Evolutionary conservation across 2,113 vertebrate genomes (phyloP).

Genomic region (Sinocyclocheilus anophthalmus): DNA sequence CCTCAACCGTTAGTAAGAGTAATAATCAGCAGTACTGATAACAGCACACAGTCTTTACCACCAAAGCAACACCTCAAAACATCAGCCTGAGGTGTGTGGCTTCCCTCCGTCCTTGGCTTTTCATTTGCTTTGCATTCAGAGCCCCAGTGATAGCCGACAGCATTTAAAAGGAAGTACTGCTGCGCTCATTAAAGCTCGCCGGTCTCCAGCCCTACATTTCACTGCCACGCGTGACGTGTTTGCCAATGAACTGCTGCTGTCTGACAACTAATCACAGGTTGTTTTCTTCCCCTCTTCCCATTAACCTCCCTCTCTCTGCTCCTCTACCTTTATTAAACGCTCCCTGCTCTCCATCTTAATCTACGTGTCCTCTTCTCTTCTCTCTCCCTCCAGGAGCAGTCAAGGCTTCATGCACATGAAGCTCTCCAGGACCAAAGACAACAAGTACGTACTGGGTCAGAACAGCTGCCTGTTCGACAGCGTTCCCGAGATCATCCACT

Average conservation of each 20-base stretch:
- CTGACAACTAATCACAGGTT: constrained; percentile 34
- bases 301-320: background rate
- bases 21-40: background rate
- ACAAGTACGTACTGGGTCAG: constrained; percentile 94
- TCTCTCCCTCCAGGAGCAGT: constrained; percentile 84
- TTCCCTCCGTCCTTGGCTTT: constrained; percentile 51
- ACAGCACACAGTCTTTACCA: background rate
- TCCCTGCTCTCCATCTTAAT: background rate
- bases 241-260: constrained; percentile 54
- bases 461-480: constrained; percentile 96
- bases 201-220: constrained; percentile 48
- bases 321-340: background rate
- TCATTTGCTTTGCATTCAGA: constrained; percentile 71
- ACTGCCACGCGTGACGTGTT: constrained; percentile 55
- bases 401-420: constrained; percentile 99
- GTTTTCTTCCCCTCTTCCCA: background rate
- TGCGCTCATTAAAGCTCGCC: constrained; percentile 63
- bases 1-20: background rate
- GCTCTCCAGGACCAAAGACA: constrained; percentile 92
- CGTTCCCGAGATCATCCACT: constrained; percentile 94
- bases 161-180: constrained; percentile 63
- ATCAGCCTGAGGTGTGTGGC: background rate
- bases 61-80: background rate
- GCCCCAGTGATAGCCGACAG: constrained; percentile 43
- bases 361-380: constrained; percentile 32